These are phyloP conservation scores for Diadema setosum DNA, from an alignment of 35 echinoderm and acorn worm genomes.

Conservation along the genomic window DNA sequence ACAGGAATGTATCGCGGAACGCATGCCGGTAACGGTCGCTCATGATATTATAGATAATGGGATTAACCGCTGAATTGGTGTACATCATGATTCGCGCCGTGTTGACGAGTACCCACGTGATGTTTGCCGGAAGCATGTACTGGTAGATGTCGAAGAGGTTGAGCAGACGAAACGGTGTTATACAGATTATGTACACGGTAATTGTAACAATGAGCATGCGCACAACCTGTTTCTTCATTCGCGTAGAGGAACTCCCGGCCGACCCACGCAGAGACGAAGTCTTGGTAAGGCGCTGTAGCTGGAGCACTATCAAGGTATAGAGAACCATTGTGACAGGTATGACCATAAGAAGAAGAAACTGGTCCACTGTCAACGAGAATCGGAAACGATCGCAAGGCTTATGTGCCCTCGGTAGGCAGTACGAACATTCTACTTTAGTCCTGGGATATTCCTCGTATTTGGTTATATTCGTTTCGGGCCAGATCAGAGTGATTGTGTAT, in stretches of 20 bases:
- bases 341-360: conserved; percentile 76
- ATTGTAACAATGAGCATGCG: conserved; percentile 97
- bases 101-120: conserved; percentile 69
- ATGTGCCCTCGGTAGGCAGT: conserved; percentile 18
- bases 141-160: conserved; percentile 77
- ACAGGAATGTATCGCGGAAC: conserved; percentile 70
- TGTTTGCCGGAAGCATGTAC: conserved; percentile 40
- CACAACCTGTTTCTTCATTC: conserved; percentile 93
- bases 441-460: conserved; percentile 11
- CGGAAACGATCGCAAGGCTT: conserved; percentile 44
- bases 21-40: conserved; percentile 79
- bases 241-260: conserved; percentile 46
- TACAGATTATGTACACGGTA: conserved; percentile 81
- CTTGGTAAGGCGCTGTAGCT: conserved; percentile 69
- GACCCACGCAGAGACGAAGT: conserved; percentile 16
- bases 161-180: conserved; percentile 90
- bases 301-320: conserved; percentile 84
- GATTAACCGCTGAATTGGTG: conserved; percentile 90
- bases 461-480: neutral
- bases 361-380: conserved; percentile 63
- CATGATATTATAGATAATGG: conserved; percentile 96
- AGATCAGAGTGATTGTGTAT: neutral
- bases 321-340: conserved; percentile 84
- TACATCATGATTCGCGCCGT: conserved; percentile 81
- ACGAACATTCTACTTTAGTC: conserved; percentile 33